Evolutionary conservation across 2,888 invertebrate genomes (phyloP).

Genomic region (Resseliella maxima): DNA sequence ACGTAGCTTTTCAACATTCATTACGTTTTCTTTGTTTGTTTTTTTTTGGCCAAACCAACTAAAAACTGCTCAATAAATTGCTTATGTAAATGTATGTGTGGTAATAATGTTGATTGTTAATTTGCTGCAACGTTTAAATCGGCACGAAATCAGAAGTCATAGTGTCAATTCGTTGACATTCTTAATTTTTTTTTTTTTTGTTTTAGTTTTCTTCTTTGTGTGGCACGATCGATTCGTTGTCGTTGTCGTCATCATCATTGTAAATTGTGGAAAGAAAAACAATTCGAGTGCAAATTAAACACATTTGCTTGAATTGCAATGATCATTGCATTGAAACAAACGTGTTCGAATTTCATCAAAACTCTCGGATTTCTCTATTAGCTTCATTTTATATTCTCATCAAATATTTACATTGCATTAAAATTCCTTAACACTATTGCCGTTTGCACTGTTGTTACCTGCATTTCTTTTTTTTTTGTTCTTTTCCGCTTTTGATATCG

Average conservation of each 20-base stretch:
- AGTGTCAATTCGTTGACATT: not conserved
- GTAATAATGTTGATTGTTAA: not conserved
- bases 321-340: not conserved
- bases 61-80: constrained; percentile 1
- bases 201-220: not conserved
- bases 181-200: not conserved
- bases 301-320: too few species aligned
- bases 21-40: constrained; percentile 26
- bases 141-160: constrained; percentile 5
- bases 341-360: not conserved
- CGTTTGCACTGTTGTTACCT: not conserved
- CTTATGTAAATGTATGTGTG: not conserved
- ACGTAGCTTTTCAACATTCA: not conserved
- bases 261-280: too few species aligned
- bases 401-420: constrained; percentile 34
- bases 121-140: not conserved
- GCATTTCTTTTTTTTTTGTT: not conserved
- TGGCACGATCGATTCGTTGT: not conserved
- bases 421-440: not conserved
- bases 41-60: not conserved
- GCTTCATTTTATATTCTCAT: not conserved
- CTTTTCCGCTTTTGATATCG: not conserved
- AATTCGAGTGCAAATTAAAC: too few species aligned
- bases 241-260: too few species aligned
- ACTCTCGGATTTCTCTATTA: not conserved